Percentiles rank a stretch among this genome's conserved stretches.
phyloP scores from a whole-genome alignment of 2,797 vertebrate genomes.

The Acrossocheilus wenchowensis region DNA sequence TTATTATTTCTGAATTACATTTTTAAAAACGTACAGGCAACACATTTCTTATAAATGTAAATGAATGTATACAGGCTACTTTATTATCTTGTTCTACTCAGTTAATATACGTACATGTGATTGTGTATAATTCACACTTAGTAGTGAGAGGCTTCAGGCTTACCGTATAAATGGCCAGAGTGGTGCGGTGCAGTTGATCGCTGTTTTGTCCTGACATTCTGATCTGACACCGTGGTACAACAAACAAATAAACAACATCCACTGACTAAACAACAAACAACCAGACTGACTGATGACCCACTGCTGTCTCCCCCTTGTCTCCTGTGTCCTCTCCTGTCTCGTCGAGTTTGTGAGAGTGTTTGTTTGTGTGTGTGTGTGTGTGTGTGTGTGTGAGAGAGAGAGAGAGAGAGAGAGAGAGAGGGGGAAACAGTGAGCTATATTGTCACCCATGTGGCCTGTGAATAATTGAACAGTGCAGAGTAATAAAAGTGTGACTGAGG shows the following conservation, averaged over 20 bases:
- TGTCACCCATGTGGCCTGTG: constrained; percentile 67
- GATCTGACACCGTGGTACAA: constrained; percentile 42
- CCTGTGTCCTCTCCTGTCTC: neutral
- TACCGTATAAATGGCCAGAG: constrained; percentile 78
- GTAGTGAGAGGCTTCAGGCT: constrained; percentile 54
- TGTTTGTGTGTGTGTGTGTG: neutral
- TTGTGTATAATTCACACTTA: neutral
- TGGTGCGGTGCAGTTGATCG: constrained; percentile 78
- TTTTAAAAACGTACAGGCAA: neutral
- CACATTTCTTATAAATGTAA: neutral
- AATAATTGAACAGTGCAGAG: constrained; percentile 85
- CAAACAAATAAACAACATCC: constrained; percentile 43
- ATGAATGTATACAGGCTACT: neutral
- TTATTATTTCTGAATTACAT: neutral
- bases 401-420: constrained; percentile 28
- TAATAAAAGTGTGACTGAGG: constrained; percentile 77
- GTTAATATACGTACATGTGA: neutral
- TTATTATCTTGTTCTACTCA: neutral
- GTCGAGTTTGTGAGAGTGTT: neutral
- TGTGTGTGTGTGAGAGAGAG: neutral
- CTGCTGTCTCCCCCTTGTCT: neutral
- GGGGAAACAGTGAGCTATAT: constrained; percentile 33
- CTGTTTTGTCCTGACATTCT: constrained; percentile 72
- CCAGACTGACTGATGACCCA: constrained; percentile 7
- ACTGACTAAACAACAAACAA: constrained; percentile 24